These are phyloP conservation scores for Agonopterix heracliana DNA, from an alignment of 2,888 invertebrate genomes.

Conservation along the genomic window DNA sequence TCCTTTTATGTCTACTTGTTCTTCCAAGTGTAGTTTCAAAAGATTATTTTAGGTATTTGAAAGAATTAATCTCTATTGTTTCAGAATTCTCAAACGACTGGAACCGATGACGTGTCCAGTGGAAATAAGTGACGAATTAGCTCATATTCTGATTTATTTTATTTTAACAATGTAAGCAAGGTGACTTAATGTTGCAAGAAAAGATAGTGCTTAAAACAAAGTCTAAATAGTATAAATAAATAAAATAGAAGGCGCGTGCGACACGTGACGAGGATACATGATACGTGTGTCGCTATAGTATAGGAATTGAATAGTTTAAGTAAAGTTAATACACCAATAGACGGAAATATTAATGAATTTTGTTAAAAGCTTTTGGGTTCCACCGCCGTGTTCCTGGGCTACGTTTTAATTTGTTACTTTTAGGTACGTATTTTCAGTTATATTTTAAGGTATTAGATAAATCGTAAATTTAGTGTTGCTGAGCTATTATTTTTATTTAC, in stretches of 20 bases:
- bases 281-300: constrained; percentile 51
- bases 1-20: no score
- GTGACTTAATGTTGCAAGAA: constrained; percentile 36
- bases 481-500: constrained; percentile 59
- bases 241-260: constrained; percentile 22
- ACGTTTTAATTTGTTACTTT: constrained; percentile 46
- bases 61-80: constrained; percentile 14
- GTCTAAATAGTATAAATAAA: background rate
- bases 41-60: no score
- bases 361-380: constrained; percentile 59
- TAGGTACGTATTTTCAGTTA: constrained; percentile 39
- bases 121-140: constrained; percentile 23
- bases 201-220: constrained; percentile 35
- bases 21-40: no score
- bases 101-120: constrained; percentile 20
- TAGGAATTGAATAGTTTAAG: constrained; percentile 74
- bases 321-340: constrained; percentile 65
- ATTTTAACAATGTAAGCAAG: constrained; percentile 25
- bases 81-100: constrained; percentile 25
- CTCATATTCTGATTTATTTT: constrained; percentile 23
- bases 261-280: constrained; percentile 19
- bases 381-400: constrained; percentile 59
- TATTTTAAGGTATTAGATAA: constrained; percentile 43
- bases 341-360: constrained; percentile 52
- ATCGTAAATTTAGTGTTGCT: constrained; percentile 53